Percentiles rank a stretch among this genome's conserved stretches.
phyloP scores from a whole-genome alignment of 2,797 vertebrate species.

The Oophaga sylvatica region DNA sequence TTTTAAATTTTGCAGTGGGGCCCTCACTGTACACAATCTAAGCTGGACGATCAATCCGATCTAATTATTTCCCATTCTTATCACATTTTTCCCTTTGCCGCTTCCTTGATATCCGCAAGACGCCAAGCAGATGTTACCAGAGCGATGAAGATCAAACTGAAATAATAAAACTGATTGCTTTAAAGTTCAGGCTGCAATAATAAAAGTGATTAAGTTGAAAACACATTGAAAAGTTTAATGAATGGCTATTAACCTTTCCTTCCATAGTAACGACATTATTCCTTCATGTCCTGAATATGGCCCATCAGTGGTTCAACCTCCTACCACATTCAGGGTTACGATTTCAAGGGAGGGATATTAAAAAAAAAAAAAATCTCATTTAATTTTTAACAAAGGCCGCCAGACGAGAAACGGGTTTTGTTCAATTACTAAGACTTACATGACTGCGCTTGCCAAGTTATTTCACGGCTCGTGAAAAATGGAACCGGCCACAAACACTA shows the following conservation, averaged over 20 bases:
- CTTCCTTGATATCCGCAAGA: not conserved
- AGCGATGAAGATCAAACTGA: slow-evolving; percentile 34
- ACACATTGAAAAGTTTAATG: slow-evolving; percentile 55
- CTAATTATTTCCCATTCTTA: not conserved
- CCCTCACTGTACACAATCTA: not conserved
- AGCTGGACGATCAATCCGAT: not conserved
- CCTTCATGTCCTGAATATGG: slow-evolving; percentile 67
- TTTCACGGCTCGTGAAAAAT: slow-evolving; percentile 23
- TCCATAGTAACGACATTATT: slow-evolving; percentile 70
- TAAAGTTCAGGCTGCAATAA: slow-evolving; percentile 61
- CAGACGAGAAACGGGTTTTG: not conserved
- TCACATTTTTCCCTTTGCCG: not conserved
- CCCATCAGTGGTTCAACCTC: slow-evolving; percentile 67
- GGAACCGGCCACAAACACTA: not conserved
- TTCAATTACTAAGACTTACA: not conserved
- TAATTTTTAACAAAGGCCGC: slow-evolving; percentile 25
- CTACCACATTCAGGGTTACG: slow-evolving; percentile 65
- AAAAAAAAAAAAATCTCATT: slow-evolving; percentile 47
- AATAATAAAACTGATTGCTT: slow-evolving; percentile 62
- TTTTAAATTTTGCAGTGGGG: not conserved
- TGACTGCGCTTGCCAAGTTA: not conserved
- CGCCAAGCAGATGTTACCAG: slow-evolving; percentile 22
- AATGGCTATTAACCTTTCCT: slow-evolving; percentile 69
- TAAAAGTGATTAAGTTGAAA: slow-evolving; percentile 54
- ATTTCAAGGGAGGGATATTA: slow-evolving; percentile 44